phyloP scores from a whole-genome alignment of 2,797 vertebrate species.

The Channa striata region DNA sequence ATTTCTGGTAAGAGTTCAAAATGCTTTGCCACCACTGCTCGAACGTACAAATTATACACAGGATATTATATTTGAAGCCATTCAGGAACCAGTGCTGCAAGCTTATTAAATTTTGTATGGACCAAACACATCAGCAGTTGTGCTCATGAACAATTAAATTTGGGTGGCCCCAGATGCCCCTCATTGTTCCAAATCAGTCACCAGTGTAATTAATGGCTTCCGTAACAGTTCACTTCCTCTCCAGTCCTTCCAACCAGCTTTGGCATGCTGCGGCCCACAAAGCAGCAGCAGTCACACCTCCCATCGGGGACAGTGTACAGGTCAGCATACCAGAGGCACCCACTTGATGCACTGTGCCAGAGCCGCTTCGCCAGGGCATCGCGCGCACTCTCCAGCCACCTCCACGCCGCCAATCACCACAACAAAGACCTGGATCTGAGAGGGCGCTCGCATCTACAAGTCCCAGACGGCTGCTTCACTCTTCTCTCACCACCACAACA shows the following conservation, averaged over 20 bases:
- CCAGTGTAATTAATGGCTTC: slow-evolving; percentile 64
- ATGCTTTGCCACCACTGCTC: slow-evolving; percentile 10
- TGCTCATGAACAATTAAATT: slow-evolving; percentile 57
- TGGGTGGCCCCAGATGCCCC: slow-evolving; percentile 45
- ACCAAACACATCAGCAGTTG: slow-evolving; percentile 50
- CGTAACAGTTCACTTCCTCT: slow-evolving; percentile 58
- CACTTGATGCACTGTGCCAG: slow-evolving; percentile 58
- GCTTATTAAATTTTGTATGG: slow-evolving; percentile 31
- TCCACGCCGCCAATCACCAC: slow-evolving; percentile 57
- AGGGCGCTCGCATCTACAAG: slow-evolving; percentile 52
- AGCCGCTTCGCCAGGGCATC: slow-evolving; percentile 61
- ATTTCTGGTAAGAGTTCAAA: slow-evolving; percentile 76
- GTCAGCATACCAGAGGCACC: slow-evolving; percentile 75
- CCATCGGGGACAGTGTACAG: slow-evolving; percentile 74
- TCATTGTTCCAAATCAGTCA: slow-evolving; percentile 70
- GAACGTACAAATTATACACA: slow-evolving; percentile 27
- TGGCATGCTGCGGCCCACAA: slow-evolving; percentile 74
- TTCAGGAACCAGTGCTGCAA: not conserved
- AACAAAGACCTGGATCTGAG: slow-evolving; percentile 76
- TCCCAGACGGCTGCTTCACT: slow-evolving; percentile 61
- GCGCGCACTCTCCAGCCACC: slow-evolving; percentile 60
- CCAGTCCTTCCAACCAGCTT: slow-evolving; percentile 85
- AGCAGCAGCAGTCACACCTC: slow-evolving; percentile 48
- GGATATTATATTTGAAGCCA: slow-evolving; percentile 29
- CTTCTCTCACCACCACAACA: slow-evolving; percentile 36